Base-by-base conservation (phyloP, 2,797 vertebrate genomes). In the Fistularia tabacaria region DNA sequence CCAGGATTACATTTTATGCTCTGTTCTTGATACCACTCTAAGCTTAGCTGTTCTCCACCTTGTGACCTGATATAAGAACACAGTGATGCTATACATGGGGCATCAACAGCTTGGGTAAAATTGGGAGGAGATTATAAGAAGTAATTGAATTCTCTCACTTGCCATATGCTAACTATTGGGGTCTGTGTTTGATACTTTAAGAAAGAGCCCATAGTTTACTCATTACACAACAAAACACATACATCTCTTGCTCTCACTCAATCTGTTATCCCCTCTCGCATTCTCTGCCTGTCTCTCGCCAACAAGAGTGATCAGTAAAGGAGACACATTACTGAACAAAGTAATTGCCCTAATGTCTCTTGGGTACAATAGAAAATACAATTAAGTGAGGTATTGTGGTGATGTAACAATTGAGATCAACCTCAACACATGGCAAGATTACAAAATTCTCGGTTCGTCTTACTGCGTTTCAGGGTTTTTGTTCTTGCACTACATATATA, bases 81-180 rank as follows among this genome's bases (percentile, higher is more conserved):
- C 11, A 25, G 25, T 6, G 11, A 45, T 45, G 43, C 43, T 25
- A 59, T 3, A 25, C 25, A 3, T 3, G 49, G 59, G 57, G 67
- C 57, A 70, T 75, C 68, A 69, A 25, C 58, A 71, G 69, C 52
- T 74, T 77, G 51, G n/a, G 57, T 71, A 46, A 61, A 82, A 81
- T 76, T 70, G 68, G 64, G 64, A 62, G 64, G 68, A 85, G 84
- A 73, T 66, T 71, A 78, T 82, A 57, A 51, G 72, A 78, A 58
- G 69, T 82, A 77, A 87, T 86, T 77, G 78, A 73, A 73, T 64
- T 73, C 50, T 62, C 46, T 75, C 37, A 65, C 60, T 60, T 59
- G 72, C 64, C 86, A 85, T 89, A 81, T 87, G 85, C 79, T 73
- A 83, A 77, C 73, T 66, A 83, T 87, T 83, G 71, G 77, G 81